Conservation (phyloP, 30 jellyfish, hydroid and myxozoan genomes). For the Aurelia aurita region DNA sequence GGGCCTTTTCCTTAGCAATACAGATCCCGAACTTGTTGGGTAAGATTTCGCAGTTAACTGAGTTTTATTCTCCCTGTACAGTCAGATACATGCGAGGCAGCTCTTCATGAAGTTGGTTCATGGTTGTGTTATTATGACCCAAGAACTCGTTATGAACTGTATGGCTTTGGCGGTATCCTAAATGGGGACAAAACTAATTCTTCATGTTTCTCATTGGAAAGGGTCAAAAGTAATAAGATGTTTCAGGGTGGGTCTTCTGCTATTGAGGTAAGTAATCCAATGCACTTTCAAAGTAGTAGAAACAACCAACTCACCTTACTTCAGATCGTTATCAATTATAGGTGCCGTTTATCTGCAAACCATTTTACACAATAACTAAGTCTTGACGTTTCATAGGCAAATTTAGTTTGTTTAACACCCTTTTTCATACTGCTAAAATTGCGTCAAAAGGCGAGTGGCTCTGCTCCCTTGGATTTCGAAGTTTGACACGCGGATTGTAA, state of each 20-base stretch:
- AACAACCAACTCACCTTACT: not conserved
- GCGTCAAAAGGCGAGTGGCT: no score
- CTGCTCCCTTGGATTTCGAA: no score
- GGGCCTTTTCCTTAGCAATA: no score
- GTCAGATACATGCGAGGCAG: constrained; percentile 67
- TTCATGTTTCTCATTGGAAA: constrained; percentile 17
- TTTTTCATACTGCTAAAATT: no score
- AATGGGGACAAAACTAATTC: constrained; percentile 29
- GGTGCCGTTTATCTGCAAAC: no score
- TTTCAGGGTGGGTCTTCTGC: constrained; percentile 35
- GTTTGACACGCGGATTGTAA: no score
- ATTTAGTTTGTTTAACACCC: no score
- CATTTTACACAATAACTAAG: no score
- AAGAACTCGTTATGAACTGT: constrained; percentile 48
- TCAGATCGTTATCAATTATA: not conserved
- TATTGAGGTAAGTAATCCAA: constrained; percentile 34
- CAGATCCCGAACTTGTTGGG: no score
- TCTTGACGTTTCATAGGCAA: no score
- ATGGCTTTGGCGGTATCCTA: constrained; percentile 78
- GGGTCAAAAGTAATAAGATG: not conserved
- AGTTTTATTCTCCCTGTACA: not conserved
- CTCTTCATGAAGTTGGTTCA: constrained; percentile 76
- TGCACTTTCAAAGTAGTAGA: not conserved
- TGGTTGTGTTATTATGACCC: constrained; percentile 69
- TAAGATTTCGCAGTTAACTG: no score